Percentiles rank a stretch among this genome's conserved stretches.
phyloP scores from a whole-genome alignment of 2,888 invertebrate species.

The Drosophila phalerata region DNA sequence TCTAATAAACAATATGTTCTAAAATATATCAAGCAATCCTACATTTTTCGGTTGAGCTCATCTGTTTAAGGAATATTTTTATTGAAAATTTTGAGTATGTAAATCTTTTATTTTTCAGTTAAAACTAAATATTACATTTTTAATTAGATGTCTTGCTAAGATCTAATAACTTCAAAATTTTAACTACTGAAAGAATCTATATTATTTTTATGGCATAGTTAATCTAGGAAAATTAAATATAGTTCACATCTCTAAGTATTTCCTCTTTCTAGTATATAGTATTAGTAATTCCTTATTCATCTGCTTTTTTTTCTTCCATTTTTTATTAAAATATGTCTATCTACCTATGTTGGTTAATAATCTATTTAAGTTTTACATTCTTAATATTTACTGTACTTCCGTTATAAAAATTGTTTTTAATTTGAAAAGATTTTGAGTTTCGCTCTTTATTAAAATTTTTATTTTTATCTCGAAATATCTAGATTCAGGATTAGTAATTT shows the following conservation, averaged over 20 bases:
- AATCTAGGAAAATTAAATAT: neutral
- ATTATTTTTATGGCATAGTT: neutral
- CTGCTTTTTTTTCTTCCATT: too few species aligned
- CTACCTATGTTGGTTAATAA: too few species aligned
- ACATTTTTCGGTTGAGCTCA: neutral
- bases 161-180: neutral
- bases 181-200: neutral
- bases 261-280: neutral
- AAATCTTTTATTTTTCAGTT: neutral
- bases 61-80: neutral
- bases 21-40: neutral
- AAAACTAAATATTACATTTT: neutral
- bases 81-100: too few species aligned
- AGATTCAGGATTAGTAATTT: too few species aligned
- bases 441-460: too few species aligned
- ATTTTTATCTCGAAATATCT: too few species aligned
- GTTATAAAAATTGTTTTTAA: neutral
- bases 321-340: too few species aligned
- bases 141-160: neutral
- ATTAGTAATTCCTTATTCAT: neutral
- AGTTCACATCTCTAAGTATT: neutral
- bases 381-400: neutral
- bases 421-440: too few species aligned
- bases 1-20: slow-evolving; percentile 15
- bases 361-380: too few species aligned